Base-by-base conservation (phyloP, 1,140 invertebrate genomes). In the Hestina assimilis region DNA sequence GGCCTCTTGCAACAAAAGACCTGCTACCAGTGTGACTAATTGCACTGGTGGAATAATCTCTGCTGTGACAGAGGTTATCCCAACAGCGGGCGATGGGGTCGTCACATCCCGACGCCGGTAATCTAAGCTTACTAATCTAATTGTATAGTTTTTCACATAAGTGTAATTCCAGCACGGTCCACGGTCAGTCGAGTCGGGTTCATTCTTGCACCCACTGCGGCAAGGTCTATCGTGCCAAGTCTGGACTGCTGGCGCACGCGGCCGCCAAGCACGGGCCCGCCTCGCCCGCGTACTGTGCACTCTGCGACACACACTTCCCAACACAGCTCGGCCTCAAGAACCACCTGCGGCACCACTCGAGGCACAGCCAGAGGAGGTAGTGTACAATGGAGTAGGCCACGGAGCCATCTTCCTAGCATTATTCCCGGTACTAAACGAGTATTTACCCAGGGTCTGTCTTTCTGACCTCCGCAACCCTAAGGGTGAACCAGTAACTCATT, bases 151-250 rank as follows among this genome's bases (percentile, higher is more conserved):
- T 0, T 8, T 7, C 2, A 0, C 2, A 0, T 0, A 1, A 0
- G 7, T 46, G 15, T 11, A 15, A n/a, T 41, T 20, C 0, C 57
- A 83, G 82, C 6, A 74, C 73, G 15, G 61, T 83, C 0, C 82
- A 83, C 61, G 55, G 59, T 0, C 55, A 72, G 7, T 70, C 69
- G 0, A 53, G 40, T 0, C 69, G 75, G 1, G 54, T 66, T 1
- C 82, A 73, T 47, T 9, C 57, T 0, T 83, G 79, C 42, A 43
- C 48, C 0, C 5, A 38, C 0, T 85, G 82, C 48, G 59, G 66
- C 8, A 80, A 80, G 23, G 21, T 28, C 1, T 85, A 80, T 66
- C 40, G 54, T 2, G 61, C 66, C 0, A 69, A 71, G 6, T 74
- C 70, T 0, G 75, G 79, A 0, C 59, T 82, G 1, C 33, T 38